Conservation (phyloP, 2,888 invertebrate species). For the Petrophora chlorosata region DNA sequence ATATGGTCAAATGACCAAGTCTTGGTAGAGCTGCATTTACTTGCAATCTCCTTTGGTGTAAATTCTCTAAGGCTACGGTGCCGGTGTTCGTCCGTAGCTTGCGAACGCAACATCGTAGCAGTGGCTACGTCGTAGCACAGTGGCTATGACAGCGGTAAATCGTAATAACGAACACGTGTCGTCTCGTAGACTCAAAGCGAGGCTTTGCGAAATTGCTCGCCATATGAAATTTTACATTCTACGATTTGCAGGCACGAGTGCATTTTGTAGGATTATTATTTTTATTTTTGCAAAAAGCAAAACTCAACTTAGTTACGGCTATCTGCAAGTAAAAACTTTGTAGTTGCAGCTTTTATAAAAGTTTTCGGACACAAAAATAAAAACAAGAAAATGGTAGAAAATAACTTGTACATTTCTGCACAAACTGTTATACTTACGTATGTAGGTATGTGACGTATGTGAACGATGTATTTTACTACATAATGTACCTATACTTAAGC, state of each 20-base stretch:
- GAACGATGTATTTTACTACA: too few species aligned
- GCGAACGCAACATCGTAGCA: slow-evolving; percentile 21
- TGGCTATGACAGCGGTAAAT: slow-evolving; percentile 29
- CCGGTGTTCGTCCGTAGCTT: not conserved
- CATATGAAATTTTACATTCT: slow-evolving; percentile 25
- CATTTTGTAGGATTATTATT: slow-evolving; percentile 17
- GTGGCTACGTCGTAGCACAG: slow-evolving; percentile 22
- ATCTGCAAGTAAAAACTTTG: not conserved
- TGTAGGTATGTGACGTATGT: too few species aligned
- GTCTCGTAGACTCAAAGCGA: slow-evolving; percentile 24
- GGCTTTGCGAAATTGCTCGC: slow-evolving; percentile 25
- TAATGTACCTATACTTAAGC: too few species aligned
- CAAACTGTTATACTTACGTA: too few species aligned
- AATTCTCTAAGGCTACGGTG: too few species aligned
- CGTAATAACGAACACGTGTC: slow-evolving; percentile 35
- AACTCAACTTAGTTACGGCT: not conserved
- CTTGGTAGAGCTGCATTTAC: too few species aligned
- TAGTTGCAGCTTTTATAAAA: not conserved
- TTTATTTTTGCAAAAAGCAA: slow-evolving; percentile 11
- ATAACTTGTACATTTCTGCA: too few species aligned
- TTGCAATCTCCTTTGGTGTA: too few species aligned
- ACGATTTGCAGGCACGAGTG: slow-evolving; percentile 13
- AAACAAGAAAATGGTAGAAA: not conserved
- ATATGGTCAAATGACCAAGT: too few species aligned
- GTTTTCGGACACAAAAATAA: slow-evolving; percentile 2